Conservation (phyloP, 92 coral and sea anemone species). For the Porites cylindrica region DNA sequence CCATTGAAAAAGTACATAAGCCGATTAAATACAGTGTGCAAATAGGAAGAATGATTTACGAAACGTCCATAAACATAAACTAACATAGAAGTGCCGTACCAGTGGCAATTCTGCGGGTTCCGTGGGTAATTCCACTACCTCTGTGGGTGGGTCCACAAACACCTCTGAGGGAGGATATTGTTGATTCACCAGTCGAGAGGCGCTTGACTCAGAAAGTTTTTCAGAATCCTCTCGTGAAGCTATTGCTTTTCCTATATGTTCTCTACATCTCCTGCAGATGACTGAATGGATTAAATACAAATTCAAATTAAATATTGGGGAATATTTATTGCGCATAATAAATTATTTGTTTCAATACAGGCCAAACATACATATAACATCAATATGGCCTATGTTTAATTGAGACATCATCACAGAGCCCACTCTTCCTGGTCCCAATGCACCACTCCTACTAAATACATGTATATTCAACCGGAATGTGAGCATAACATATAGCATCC, state of each 20-base stretch:
- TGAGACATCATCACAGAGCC: no score
- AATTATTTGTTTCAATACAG: no score
- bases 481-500: no score
- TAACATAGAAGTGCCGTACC: constrained; percentile 21
- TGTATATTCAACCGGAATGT: no score
- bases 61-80: constrained; percentile 3
- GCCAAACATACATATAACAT: no score
- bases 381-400: no score
- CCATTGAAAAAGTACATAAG: constrained; percentile 13
- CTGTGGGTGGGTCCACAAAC: constrained; percentile 5
- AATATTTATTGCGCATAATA: constrained; percentile 20
- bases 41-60: constrained; percentile 20
- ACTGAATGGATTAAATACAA: constrained; percentile 14
- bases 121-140: constrained; percentile 14
- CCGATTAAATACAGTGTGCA: constrained; percentile 8
- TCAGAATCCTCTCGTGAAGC: background rate
- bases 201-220: background rate
- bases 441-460: no score
- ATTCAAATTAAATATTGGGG: constrained; percentile 18
- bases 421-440: no score
- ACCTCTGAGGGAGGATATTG: constrained; percentile 20
- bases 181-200: constrained; percentile 20
- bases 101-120: constrained; percentile 4
- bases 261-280: constrained; percentile 29
- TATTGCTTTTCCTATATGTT: constrained; percentile 21